Conservation (phyloP, 1,140 invertebrate species). For the Sitophilus oryzae region DNA sequence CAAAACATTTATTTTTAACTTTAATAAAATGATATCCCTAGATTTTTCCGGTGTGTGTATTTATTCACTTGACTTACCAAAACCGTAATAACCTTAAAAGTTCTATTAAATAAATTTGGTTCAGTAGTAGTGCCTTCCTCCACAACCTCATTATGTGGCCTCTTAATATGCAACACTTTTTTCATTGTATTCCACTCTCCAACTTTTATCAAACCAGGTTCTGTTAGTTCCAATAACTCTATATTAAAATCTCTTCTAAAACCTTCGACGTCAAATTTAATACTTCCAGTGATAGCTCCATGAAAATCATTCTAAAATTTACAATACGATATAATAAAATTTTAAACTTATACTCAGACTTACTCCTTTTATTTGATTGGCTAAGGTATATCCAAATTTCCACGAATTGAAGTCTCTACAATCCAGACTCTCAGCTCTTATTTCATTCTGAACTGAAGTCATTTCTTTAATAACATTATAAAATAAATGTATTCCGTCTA, state of each 20-base stretch:
- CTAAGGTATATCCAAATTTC: conserved; percentile 74
- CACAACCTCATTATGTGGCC: conserved; percentile 44
- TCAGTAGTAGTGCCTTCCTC: conserved; percentile 35
- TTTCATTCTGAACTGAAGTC: conserved; percentile 45
- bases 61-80: no score
- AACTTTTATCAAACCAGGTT: conserved; percentile 60
- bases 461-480: conserved; percentile 59
- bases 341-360: neutral
- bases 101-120: conserved; percentile 68
- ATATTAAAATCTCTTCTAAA: conserved; percentile 74
- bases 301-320: conserved; percentile 42
- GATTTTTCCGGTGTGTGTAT: no score
- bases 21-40: no score
- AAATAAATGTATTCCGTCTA: conserved; percentile 72
- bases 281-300: conserved; percentile 69
- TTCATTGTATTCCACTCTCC: conserved; percentile 65
- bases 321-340: neutral
- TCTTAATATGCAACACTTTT: conserved; percentile 45
- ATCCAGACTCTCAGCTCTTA: conserved; percentile 46
- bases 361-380: conserved; percentile 85
- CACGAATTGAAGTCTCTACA: conserved; percentile 69
- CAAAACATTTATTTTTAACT: no score
- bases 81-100: conserved; percentile 78
- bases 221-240: conserved; percentile 68
- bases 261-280: conserved; percentile 81